Evolutionary conservation across 2,888 invertebrate species (phyloP), one percentile per base, ranked within the genome.

Genomic region (Ophraella communa): DNA sequence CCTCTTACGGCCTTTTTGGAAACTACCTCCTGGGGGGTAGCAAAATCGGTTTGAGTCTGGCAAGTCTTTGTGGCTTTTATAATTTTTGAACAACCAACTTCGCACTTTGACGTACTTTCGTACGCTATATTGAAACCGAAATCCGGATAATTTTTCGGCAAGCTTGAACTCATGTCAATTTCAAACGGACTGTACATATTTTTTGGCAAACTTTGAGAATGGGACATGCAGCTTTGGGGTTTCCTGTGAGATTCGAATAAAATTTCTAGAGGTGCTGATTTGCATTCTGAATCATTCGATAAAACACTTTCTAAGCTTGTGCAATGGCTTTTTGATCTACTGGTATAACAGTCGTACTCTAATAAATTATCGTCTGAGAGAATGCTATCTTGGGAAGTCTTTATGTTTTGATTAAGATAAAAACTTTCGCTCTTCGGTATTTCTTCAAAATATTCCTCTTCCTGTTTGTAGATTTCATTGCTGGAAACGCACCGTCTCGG

Each of bases 301-400:
- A 93, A 79, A 4, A 94, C 88, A 74, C 92, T 92, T 77, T 93
- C 93, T 74, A 93, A 85, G 62, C 92, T 93, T 74, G 91, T 90
- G 75, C 91, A 91, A 75, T 90, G 90, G 3, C 87, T 88, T 75
- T 88, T 85, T 1, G 84, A 85, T 65, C 88, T 84, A 61, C 81
- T 78, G 10, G 64, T 64, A 59, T 59, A 70, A 21, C 71, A 68
- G 58, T 76, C 76, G 14, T 75, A 77, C 52, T 79, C 77, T 44
- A 78, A 68, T 35, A 76, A 60, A 60, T 79, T 74, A 71, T 88
- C 87, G 70, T 91, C 91, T 0, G 92, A 92, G 4, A 93, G 77
- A 33, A 93, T 85, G 20, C 92, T 92, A 73, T 93, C 93, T 75
- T 92, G 92, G 66, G 92, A 92, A 68, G 88, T 88, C 2, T 83